Evolutionary conservation across 2,888 invertebrate species (phyloP), one percentile per base, ranked within the genome.

Genomic region (Campoplex capitator): DNA sequence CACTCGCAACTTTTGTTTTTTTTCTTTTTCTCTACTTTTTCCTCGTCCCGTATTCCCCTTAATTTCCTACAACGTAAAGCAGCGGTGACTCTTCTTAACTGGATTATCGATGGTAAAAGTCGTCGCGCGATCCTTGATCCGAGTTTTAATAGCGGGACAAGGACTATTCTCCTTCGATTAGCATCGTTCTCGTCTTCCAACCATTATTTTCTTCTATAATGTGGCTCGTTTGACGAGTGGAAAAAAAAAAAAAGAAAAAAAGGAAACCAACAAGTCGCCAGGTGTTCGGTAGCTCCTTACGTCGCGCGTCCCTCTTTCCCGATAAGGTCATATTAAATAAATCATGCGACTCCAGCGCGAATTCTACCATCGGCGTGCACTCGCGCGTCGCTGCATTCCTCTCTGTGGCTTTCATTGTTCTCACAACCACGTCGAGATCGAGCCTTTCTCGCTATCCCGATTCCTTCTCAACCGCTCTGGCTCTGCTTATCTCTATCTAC

Each of bases 301-400:
- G 65, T 48, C 71, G 74, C 80, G 83, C 82, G 76, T 79, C 73
- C 83, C 77, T 68, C 71, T 38, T 45, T 88, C 92, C 92, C 90
- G 90, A 93, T 93, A 93, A 93, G 93, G 93, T 89, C 91, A 91
- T 90, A 91, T 92, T 92, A 92, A 92, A 93, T 93, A 93, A 93
- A 93, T 92, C 92, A 91, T 92, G 88, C 89, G 88, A 90, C 86
- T 80, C 56, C 54, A 56, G 67, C 38, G 78, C 77, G 18, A 76
- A 73, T 80, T 45, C 80, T 32, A 48, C 70, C 54, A 67, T 54
- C 70, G 68, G 6, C 7, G 65, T 45, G 76, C 65, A 42, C 58
- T 74, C 74, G 74, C 32, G 74, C 35, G 56, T n/a, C 56, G 38
- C 58, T 82, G 84, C 87, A 89, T 88, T 89, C 88, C 88, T 77